Evolutionary conservation across 2,113 vertebrate genomes (phyloP), one percentile per base, ranked within the genome.

Genomic region (Nesoenas mayeri): DNA sequence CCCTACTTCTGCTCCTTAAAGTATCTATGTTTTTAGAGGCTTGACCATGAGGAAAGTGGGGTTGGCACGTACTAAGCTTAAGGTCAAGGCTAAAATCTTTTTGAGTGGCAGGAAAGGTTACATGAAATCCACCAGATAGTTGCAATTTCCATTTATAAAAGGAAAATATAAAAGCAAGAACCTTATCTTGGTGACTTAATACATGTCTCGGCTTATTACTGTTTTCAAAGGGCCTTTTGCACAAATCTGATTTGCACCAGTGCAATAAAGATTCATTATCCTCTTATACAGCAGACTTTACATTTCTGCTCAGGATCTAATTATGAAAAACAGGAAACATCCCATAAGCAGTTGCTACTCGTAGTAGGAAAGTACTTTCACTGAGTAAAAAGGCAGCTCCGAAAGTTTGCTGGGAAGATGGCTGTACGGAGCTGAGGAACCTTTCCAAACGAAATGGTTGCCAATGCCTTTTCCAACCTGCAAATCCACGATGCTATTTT

Each of bases 61-160:
- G 34, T 15, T 91, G 97, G 97, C 96, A 97, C 93, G 96, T 94
- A 97, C 98, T 98, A 98, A 98, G 98, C 97, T 98, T 97, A 98
- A 95, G 95, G 97, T 96, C 96, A 97, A 97, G 67, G 89, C 93
- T 95, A 93, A 96, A 97, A 95, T 95, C 93, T 98, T 97, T 98
- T 94, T 92, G 91, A 98, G 96, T 98, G 93, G 92, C 96, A 91
- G 94, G 96, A 99, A 99, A 98, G 98, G 98, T 98, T 98, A 98
- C 79, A 61, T 19, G 92, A 97, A 97, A 96, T 97, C 93, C 96
- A 96, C 96, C 90, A 91, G 94, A 93, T 95, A 96, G 97, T 96
- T 94, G 95, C 95, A 96, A 96, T 98, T 98, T 97, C 97, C 96
- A 97, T 86, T 94, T 97, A 97, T 91, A 97, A 97, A 98, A 96